Evolutionary conservation across 1,140 invertebrate genomes (phyloP).

Genomic region (Sycophaga agraensis): DNA sequence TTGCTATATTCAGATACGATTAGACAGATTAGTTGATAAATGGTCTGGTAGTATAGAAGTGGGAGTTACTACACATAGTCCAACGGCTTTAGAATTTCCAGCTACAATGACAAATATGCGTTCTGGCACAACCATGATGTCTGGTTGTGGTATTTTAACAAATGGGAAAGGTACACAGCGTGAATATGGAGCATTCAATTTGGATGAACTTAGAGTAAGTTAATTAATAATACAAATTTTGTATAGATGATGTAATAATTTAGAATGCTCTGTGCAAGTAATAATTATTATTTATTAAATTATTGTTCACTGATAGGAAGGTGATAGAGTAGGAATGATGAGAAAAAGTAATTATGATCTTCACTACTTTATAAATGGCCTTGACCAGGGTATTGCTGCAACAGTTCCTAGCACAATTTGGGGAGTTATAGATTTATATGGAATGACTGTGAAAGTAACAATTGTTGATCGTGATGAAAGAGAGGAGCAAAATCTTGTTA

Average conservation of each 20-base stretch:
- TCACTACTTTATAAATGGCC: slow-evolving; percentile 91
- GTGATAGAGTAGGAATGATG: slow-evolving; percentile 87
- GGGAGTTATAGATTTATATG: slow-evolving; percentile 94
- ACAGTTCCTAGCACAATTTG: slow-evolving; percentile 77
- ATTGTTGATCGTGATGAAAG: slow-evolving; percentile 79
- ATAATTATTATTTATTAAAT: slow-evolving; percentile 4
- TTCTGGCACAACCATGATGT: slow-evolving; percentile 96
- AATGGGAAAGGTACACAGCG: slow-evolving; percentile 90
- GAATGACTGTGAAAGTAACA: slow-evolving; percentile 93
- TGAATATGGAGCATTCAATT: slow-evolving; percentile 92
- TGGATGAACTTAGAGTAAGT: slow-evolving; percentile 84
- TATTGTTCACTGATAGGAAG: slow-evolving; percentile 64
- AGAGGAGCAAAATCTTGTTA: slow-evolving; percentile 76
- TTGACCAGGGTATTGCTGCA: slow-evolving; percentile 89
- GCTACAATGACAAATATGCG: slow-evolving; percentile 97
- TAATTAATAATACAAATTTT: not conserved
- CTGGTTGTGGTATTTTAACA: slow-evolving; percentile 89
- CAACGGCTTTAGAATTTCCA: slow-evolving; percentile 84
- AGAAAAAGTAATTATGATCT: slow-evolving; percentile 78
- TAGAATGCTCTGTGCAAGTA: no score
- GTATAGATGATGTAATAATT: no score
- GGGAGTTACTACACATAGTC: slow-evolving; percentile 92
- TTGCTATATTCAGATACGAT: slow-evolving; percentile 74
- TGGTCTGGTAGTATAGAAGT: slow-evolving; percentile 94
- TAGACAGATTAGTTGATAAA: slow-evolving; percentile 88